Evolutionary conservation across 2,888 invertebrate species (phyloP), one percentile per base, ranked within the genome.

Genomic region (Chrysolina haemoptera): DNA sequence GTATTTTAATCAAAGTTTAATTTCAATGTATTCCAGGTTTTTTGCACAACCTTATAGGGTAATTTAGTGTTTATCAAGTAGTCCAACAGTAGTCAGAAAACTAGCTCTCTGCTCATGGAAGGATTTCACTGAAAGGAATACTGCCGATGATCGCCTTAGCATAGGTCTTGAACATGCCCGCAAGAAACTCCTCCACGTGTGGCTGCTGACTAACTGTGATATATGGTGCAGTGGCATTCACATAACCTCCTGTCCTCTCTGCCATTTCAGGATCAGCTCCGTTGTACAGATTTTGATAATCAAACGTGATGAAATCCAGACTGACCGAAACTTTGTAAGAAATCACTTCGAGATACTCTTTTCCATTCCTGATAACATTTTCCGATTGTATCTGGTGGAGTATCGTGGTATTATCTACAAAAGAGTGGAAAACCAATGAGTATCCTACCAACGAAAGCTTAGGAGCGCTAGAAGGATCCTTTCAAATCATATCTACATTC

Each of bases 351-450:
- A 20, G 20, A 20, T 53, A 53, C 10, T 5, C 11, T 20, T 20
- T 6, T 20, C 53, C 53, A 53, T 53, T 1, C 5, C 12, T 53
- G 3, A 5, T 20, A 10, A 53, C 20, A 11, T 10, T 10, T 2
- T 53, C 5, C 0, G 20, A 20, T 20, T 53, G 20, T 14, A 53
- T 18, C 12, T 20, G 53, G 5, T 53, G 53, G 20, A 53, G 22
- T 53, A 53, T 53, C 18, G 53, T 53, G 10, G 20, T 18, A 20
- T 53, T 53, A 53, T 53, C 53, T 53, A 18, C 16, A 53, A 53
- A 22, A 35, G 0, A 35, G 4, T 27, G 8, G 0, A 35, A 0
- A 35, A 35, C 8, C 0, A 35, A 35, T 35, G 5, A 1, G n/a
- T n/a, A n/a, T n/a, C n/a, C n/a, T 27, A 27, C 1, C 5, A 3